phyloP scores from a whole-genome alignment of 2,888 invertebrate genomes.

The Stenichneumon culpator region DNA sequence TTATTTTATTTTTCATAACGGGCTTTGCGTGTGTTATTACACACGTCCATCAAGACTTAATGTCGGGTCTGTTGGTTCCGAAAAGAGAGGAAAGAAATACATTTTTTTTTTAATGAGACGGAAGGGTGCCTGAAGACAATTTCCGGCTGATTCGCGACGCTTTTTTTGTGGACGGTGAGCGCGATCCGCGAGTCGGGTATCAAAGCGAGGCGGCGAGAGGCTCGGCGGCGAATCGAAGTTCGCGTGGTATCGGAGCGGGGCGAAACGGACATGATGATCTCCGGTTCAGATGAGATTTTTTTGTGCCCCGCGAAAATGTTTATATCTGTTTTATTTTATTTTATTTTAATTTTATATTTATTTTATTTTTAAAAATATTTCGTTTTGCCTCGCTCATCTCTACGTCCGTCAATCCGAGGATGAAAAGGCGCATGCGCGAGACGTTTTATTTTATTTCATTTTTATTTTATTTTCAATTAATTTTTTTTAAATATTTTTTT shows the following conservation, averaged over 20 bases:
- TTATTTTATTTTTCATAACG: conserved; percentile 10
- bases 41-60: conserved; percentile 22
- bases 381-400: too few relatives aligned
- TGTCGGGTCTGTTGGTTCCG: not conserved
- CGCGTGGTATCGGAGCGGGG: conserved; percentile 2
- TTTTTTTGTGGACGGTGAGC: conserved; percentile 74
- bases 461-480: too few relatives aligned
- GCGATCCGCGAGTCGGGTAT: conserved; percentile 23
- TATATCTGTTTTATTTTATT: not conserved
- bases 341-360: not conserved
- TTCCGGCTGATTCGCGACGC: conserved; percentile 83
- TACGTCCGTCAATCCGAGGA: conserved; percentile 4
- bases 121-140: conserved; percentile 79
- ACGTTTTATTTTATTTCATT: too few relatives aligned
- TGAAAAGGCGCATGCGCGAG: too few relatives aligned
- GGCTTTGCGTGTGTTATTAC: conserved; percentile 15
- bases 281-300: not conserved
- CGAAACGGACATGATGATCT: not conserved
- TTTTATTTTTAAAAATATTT: too few relatives aligned
- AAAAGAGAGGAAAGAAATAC: conserved; percentile 23
- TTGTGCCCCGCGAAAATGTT: not conserved
- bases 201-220: conserved; percentile 41
- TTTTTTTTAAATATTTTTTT: too few relatives aligned
- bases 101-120: conserved; percentile 47
- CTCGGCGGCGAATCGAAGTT: conserved; percentile 43